phyloP scores from a whole-genome alignment of 1,140 invertebrate genomes.

The Sitobion miscanthi region DNA sequence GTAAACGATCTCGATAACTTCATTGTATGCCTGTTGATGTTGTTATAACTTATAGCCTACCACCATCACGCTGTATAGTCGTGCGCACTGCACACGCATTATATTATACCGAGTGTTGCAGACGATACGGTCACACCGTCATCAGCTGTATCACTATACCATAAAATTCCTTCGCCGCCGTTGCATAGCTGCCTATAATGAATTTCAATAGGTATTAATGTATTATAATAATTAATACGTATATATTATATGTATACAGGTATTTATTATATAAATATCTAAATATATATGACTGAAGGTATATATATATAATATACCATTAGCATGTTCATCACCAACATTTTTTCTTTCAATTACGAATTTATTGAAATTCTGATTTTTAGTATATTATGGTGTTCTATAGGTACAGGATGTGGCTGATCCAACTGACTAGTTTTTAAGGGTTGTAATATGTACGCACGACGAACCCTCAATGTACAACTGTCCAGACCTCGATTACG shows the following conservation, averaged over 20 bases:
- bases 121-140: not conserved
- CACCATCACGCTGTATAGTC: not conserved
- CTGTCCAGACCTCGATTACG: too few species aligned
- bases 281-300: not conserved
- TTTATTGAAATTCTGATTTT: not conserved
- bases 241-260: not conserved
- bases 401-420: too few species aligned
- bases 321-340: not conserved
- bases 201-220: not conserved
- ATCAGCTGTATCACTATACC: not conserved
- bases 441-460: too few species aligned
- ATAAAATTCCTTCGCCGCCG: not conserved
- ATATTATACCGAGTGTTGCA: not conserved
- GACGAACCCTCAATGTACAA: too few species aligned
- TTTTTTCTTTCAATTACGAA: not conserved
- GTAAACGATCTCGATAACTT: slow-evolving; percentile 46
- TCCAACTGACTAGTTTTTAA: too few species aligned
- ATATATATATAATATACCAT: too few species aligned
- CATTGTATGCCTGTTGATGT: slow-evolving; percentile 18
- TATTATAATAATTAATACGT: not conserved
- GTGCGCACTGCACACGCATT: not conserved
- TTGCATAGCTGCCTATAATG: not conserved
- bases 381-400: too few species aligned
- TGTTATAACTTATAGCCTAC: not conserved
- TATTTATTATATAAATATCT: not conserved